Conservation (phyloP, 2,797 vertebrate species). For the Platyrinchus mystaceus region DNA sequence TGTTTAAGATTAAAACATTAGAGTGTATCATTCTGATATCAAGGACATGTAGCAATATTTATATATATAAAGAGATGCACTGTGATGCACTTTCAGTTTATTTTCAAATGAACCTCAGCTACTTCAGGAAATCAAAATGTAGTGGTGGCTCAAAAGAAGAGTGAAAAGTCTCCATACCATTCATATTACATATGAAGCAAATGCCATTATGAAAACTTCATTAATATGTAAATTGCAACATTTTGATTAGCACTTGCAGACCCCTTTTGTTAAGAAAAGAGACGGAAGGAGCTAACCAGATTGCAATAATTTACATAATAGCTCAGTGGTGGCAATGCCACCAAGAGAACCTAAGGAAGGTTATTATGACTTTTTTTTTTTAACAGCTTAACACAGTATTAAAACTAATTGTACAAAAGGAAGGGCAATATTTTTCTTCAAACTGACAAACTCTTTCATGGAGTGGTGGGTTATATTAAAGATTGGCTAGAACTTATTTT, state of each 20-base stretch:
- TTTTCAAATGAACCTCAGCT: slow-evolving; percentile 30
- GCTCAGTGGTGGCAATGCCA: slow-evolving; percentile 72
- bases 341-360: slow-evolving; percentile 65
- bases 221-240: slow-evolving; percentile 85
- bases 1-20: background rate
- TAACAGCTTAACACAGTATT: slow-evolving; percentile 61
- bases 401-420: slow-evolving; percentile 46
- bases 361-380: slow-evolving; percentile 48
- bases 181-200: slow-evolving; percentile 72
- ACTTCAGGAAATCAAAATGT: slow-evolving; percentile 47
- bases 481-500: slow-evolving; percentile 1
- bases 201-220: slow-evolving; percentile 78
- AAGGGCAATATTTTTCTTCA: slow-evolving; percentile 71
- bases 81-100: background rate
- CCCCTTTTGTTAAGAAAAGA: slow-evolving; percentile 79
- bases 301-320: slow-evolving; percentile 83
- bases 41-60: background rate
- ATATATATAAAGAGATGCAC: background rate
- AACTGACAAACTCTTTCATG: slow-evolving; percentile 43
- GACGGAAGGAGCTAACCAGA: slow-evolving; percentile 79
- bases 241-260: slow-evolving; percentile 83
- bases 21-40: background rate
- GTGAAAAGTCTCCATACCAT: slow-evolving; percentile 65
- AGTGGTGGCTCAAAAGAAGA: slow-evolving; percentile 36
- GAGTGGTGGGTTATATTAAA: background rate